phyloP scores from a whole-genome alignment of 2,113 vertebrate genomes.

The Alethe castanea region DNA sequence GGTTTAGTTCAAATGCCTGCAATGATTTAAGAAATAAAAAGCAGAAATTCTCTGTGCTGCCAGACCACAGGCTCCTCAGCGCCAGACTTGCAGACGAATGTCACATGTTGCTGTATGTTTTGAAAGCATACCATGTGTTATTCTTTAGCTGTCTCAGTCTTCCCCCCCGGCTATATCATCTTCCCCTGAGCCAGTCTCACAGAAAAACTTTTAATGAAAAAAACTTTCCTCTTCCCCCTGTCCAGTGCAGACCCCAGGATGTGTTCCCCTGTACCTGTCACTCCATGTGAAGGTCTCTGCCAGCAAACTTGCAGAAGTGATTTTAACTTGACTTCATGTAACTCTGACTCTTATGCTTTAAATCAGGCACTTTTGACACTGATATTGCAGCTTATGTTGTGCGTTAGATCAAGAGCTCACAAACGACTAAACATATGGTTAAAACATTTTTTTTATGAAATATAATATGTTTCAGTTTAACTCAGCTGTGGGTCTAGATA shows the following conservation, averaged over 20 bases:
- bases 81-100: slow-evolving; percentile 76
- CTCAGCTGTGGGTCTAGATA: slow-evolving; percentile 41
- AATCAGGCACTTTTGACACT: slow-evolving; percentile 38
- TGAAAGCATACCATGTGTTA: slow-evolving; percentile 79
- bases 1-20: slow-evolving; percentile 43
- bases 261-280: background rate
- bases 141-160: slow-evolving; percentile 72
- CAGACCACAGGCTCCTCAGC: slow-evolving; percentile 81
- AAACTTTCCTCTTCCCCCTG: slow-evolving; percentile 44
- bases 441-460: slow-evolving; percentile 19
- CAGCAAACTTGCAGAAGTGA: background rate
- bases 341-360: slow-evolving; percentile 25
- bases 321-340: background rate
- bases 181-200: background rate
- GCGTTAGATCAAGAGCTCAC: slow-evolving; percentile 61
- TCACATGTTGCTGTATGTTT: slow-evolving; percentile 72
- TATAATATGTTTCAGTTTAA: slow-evolving; percentile 61
- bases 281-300: background rate
- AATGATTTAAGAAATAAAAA: slow-evolving; percentile 71
- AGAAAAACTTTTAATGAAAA: slow-evolving; percentile 49
- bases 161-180: slow-evolving; percentile 30
- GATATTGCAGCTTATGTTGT: slow-evolving; percentile 57
- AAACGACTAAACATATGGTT: slow-evolving; percentile 54
- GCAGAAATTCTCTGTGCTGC: slow-evolving; percentile 69
- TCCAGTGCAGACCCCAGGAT: background rate